A percentile compares a stretch with the other conserved stretches of the same genome.
phyloP scores from a whole-genome alignment of 2,113 vertebrate species.

The Montifringilla adamsi region DNA sequence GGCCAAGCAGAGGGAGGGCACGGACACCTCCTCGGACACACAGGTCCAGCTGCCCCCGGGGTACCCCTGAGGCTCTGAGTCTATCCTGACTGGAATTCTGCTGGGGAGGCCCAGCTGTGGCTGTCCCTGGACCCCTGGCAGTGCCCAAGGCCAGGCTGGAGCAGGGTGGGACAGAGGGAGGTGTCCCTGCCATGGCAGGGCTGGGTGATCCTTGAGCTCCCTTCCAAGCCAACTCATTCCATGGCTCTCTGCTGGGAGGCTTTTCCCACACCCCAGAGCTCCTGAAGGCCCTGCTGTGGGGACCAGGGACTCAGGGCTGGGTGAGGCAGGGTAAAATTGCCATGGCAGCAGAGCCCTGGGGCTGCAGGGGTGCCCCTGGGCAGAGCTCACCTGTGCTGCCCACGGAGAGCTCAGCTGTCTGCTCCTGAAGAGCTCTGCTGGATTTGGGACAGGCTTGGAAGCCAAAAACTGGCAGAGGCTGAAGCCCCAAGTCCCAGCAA shows the following conservation, averaged over 20 bases:
- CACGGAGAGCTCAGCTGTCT: too few relatives aligned
- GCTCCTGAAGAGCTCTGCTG: not conserved
- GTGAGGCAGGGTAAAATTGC: not conserved
- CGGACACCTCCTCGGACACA: accelerated
- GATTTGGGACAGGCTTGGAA: not conserved
- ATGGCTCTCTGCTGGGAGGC: not conserved
- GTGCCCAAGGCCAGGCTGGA: not conserved
- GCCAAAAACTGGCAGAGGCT: not conserved
- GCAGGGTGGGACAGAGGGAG: not conserved
- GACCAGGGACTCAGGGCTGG: accelerated
- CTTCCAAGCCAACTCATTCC: not conserved
- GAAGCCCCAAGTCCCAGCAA: not conserved
- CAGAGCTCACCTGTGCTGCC: not conserved
- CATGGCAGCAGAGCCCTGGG: not conserved
- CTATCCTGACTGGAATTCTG: not conserved
- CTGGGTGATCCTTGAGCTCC: not conserved
- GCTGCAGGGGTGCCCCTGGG: not conserved
- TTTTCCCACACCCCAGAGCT: not conserved
- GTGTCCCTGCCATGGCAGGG: not conserved
- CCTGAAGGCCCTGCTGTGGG: too few relatives aligned
- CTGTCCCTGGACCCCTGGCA: not conserved
- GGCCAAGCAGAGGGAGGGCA: not conserved
- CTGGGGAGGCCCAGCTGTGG: not conserved
- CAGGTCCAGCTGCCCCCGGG: not conserved
- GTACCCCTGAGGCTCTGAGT: not conserved